These are phyloP conservation scores for Spialia ferax DNA, from an alignment of 2,888 invertebrate species.

Conservation along the genomic window DNA sequence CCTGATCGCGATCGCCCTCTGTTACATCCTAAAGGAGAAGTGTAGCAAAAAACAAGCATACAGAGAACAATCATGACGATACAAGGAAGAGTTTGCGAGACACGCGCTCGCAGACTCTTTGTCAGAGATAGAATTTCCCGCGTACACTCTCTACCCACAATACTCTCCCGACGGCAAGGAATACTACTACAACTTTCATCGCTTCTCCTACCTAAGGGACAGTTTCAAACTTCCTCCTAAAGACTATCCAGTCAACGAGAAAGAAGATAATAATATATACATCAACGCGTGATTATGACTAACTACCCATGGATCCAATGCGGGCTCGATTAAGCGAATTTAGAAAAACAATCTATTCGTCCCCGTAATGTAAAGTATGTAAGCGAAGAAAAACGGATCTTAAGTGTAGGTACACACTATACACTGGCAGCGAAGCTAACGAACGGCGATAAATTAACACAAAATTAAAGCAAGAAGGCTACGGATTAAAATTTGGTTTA, in stretches of 20 bases:
- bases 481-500: too few relatives aligned
- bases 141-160: conserved; percentile 78
- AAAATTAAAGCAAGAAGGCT: too few relatives aligned
- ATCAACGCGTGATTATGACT: conserved; percentile 72
- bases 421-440: not conserved
- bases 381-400: not conserved
- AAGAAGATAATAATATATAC: conserved; percentile 67
- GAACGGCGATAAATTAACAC: too few relatives aligned
- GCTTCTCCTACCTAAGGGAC: conserved; percentile 75
- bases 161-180: conserved; percentile 81
- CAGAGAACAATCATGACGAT: conserved; percentile 90
- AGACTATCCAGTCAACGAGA: conserved; percentile 69
- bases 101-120: conserved; percentile 79
- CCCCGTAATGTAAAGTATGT: conserved; percentile 19
- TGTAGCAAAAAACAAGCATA: conserved; percentile 92
- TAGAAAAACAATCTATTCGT: conserved; percentile 42
- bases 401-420: not conserved
- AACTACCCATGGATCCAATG: not conserved
- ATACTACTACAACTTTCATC: conserved; percentile 81
- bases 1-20: conserved; percentile 93
- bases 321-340: conserved; percentile 43
- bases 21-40: conserved; percentile 93
- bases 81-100: conserved; percentile 81
- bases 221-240: conserved; percentile 78
- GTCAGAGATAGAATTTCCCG: conserved; percentile 68